Evolutionary conservation across 2,113 vertebrate genomes (phyloP), one percentile per base, ranked within the genome.

Genomic region (Carettochelys insculpta): DNA sequence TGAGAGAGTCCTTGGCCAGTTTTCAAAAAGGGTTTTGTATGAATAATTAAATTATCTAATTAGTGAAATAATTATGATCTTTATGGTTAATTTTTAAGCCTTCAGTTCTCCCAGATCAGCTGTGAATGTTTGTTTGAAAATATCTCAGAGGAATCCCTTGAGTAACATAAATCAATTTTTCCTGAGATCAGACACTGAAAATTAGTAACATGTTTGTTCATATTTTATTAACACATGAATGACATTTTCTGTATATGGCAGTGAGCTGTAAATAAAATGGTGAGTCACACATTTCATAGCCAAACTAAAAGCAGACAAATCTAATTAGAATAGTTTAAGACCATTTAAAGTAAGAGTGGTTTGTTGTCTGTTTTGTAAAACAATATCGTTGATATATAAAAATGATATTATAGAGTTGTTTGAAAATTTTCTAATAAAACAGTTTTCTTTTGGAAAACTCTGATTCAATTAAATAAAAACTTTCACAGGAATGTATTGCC

Each of bases 21-120:
- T 93, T 53, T 38, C 53, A 45, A 51, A 25, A 77, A 88, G 50
- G 9, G 13, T 83, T n/a, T 77, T 82, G 83, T 25, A 43, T 61
- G 75, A 86, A 65, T 93, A 77, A 85, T 90, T 93, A n/a, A 87
- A 89, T 89, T 80, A 51, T 16, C 58, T 61, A 41, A 77, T 83
- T 83, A 83, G 38, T 87, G 54, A 80, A 79, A 86, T n/a, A 38
- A 65, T 65, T 65, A 68, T 22, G 19, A 65, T 77, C 52, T 80
- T 31, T 84, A 22, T 11, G 90, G 50, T 12, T 65, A 43, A 82
- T 90, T 79, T 52, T 41, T n/a, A 76, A 6, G 75, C 12, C 92
- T 89, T 83, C 25, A 25, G 29, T 29, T 87, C 94, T 58, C 92
- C 34, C 85, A 79, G 71, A 75, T 87, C 47, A 83, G 3, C 80